Evolutionary conservation across 2,113 vertebrate species (phyloP).

Genomic region (Excalfactoria chinensis): DNA sequence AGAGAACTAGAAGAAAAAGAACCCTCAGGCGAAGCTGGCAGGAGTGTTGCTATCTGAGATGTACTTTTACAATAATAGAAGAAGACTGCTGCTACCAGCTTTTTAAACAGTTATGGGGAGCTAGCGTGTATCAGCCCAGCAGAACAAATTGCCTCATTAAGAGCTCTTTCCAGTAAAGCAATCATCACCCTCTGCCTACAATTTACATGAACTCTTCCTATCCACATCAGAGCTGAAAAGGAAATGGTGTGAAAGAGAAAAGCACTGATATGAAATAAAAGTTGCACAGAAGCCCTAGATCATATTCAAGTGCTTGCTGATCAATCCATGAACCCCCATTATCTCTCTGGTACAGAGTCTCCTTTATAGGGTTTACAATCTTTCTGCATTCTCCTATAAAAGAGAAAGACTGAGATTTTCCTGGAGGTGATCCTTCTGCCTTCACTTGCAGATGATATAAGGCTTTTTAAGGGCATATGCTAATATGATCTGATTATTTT

Average conservation of each 20-base stretch:
- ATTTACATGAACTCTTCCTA: slow-evolving; percentile 54
- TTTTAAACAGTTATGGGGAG: slow-evolving; percentile 35
- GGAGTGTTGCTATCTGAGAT: background rate
- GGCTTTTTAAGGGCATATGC: background rate
- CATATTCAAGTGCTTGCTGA: slow-evolving; percentile 3
- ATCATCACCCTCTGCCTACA: slow-evolving; percentile 50
- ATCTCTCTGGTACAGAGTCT: background rate
- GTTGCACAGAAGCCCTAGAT: slow-evolving; percentile 14
- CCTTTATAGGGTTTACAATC: background rate
- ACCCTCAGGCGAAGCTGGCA: background rate
- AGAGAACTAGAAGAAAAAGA: background rate
- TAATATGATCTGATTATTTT: background rate
- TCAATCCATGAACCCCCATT: background rate
- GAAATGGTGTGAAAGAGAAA: slow-evolving; percentile 41
- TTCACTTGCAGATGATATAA: background rate
- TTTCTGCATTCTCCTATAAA: background rate
- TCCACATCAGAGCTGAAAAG: slow-evolving; percentile 35
- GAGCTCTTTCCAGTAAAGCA: slow-evolving; percentile 58
- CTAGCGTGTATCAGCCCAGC: background rate
- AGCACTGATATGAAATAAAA: slow-evolving; percentile 4
- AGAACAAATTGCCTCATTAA: slow-evolving; percentile 55
- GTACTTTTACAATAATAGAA: slow-evolving; percentile 20
- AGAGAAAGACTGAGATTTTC: background rate
- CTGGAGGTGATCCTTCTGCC: slow-evolving; percentile 16
- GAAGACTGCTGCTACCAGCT: background rate